Percentiles rank a stretch among this genome's conserved stretches.
phyloP scores from a whole-genome alignment of 2,113 vertebrate species.

The Cyphomyrus discorhynchus region DNA sequence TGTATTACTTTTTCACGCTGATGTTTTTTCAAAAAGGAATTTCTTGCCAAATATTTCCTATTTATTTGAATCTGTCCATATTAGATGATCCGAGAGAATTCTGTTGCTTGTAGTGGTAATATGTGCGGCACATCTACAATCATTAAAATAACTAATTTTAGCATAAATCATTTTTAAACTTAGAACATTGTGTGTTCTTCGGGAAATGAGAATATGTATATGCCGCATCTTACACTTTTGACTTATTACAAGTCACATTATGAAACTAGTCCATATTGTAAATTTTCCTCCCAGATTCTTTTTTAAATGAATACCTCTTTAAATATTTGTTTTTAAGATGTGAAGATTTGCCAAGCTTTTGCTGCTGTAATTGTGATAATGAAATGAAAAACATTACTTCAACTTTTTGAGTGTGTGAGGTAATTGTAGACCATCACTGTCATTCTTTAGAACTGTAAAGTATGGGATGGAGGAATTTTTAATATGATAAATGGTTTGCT shows the following conservation, averaged over 20 bases:
- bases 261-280: background rate
- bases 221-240: conserved; percentile 10
- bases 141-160: conserved; percentile 99
- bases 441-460: conserved; percentile 10
- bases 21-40: conserved; percentile 81
- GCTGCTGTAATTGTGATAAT: conserved; percentile 1
- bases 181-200: conserved; percentile 50
- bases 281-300: background rate
- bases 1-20: conserved; percentile 82
- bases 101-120: conserved; percentile 84
- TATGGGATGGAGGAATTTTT: conserved; percentile 3
- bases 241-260: conserved; percentile 17
- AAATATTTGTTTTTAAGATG: background rate
- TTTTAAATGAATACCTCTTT: conserved; percentile 21
- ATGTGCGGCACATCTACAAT: conserved; percentile 82
- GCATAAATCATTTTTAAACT: conserved; percentile 96
- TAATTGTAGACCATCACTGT: conserved; percentile 1
- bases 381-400: background rate
- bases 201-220: conserved; percentile 28
- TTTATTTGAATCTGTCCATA: conserved; percentile 77
- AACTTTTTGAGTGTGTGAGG: background rate
- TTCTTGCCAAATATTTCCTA: conserved; percentile 78
- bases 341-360: background rate
- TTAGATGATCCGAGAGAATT: conserved; percentile 69
- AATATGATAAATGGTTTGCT: conserved; percentile 9